Evolutionary conservation across 2,113 vertebrate genomes (phyloP).

Genomic region (Cisticola juncidis): DNA sequence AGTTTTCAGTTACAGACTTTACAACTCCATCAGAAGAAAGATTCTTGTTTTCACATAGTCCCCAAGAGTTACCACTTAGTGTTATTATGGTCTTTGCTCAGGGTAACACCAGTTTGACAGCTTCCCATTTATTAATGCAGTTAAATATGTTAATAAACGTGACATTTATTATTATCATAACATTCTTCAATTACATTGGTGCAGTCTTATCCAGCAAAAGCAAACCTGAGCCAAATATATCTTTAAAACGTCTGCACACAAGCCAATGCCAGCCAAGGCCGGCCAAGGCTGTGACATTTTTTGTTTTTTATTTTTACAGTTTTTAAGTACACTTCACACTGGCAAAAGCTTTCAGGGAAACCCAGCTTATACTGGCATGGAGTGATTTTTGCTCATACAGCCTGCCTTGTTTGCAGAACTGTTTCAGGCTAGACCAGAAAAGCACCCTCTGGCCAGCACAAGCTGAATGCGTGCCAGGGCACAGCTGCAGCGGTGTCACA

Average conservation of each 20-base stretch:
- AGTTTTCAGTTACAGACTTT: not conserved
- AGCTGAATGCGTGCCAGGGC: not conserved
- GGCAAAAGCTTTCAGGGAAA: constrained; percentile 39
- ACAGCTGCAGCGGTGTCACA: not conserved
- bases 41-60: not conserved
- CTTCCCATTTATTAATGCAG: constrained; percentile 32
- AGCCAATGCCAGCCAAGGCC: constrained; percentile 40
- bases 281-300: constrained; percentile 41
- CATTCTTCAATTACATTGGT: constrained; percentile 52
- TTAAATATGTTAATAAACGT: constrained; percentile 58
- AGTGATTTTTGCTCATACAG: constrained; percentile 45
- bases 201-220: constrained; percentile 37
- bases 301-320: constrained; percentile 23
- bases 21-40: not conserved
- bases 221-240: constrained; percentile 37
- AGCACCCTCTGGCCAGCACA: not conserved
- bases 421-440: constrained; percentile 4
- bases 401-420: constrained; percentile 37
- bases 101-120: constrained; percentile 30
- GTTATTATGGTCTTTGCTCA: constrained; percentile 31
- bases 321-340: constrained; percentile 49
- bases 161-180: constrained; percentile 53
- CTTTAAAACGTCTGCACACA: constrained; percentile 13
- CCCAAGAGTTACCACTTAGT: not conserved
- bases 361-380: constrained; percentile 47